Evolutionary conservation across 2,888 invertebrate genomes (phyloP).

Genomic region (Thera obeliscata): DNA sequence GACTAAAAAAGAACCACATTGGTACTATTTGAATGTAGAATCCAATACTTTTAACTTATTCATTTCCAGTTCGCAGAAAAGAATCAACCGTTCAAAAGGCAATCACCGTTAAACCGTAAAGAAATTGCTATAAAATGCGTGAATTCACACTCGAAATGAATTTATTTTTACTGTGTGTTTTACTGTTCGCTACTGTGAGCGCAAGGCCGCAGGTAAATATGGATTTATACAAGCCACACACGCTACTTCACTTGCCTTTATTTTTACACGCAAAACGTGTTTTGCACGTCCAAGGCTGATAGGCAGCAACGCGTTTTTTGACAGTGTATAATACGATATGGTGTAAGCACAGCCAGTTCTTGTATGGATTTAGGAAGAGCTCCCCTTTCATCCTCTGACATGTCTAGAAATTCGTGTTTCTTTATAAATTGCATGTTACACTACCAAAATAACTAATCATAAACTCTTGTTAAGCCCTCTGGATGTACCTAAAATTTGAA

Average conservation of each 20-base stretch:
- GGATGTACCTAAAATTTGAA: too few species aligned
- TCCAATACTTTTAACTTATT: neutral
- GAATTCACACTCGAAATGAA: constrained; percentile 35
- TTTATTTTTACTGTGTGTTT: constrained; percentile 49
- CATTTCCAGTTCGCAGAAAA: constrained; percentile 21
- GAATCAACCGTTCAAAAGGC: constrained; percentile 18
- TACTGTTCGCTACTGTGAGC: constrained; percentile 44
- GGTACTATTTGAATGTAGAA: constrained; percentile 5
- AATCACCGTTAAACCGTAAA: constrained; percentile 35
- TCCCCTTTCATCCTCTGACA: too few species aligned
- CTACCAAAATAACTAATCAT: too few species aligned
- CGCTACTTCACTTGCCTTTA: neutral
- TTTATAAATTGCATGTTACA: too few species aligned
- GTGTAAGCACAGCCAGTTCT: too few species aligned
- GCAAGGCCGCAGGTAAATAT: constrained; percentile 58
- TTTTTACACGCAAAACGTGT: neutral
- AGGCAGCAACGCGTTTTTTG: too few species aligned
- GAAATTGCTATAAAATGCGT: constrained; percentile 29
- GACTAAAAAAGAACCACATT: too few species aligned
- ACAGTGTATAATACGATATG: too few species aligned
- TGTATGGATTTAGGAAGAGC: too few species aligned
- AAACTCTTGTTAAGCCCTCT: too few species aligned
- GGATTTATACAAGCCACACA: neutral
- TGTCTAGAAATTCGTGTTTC: too few species aligned
- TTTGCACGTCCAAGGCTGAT: too few species aligned